Evolutionary conservation across 2,797 vertebrate species (phyloP).

Genomic region (Leptodactylus fallax): DNA sequence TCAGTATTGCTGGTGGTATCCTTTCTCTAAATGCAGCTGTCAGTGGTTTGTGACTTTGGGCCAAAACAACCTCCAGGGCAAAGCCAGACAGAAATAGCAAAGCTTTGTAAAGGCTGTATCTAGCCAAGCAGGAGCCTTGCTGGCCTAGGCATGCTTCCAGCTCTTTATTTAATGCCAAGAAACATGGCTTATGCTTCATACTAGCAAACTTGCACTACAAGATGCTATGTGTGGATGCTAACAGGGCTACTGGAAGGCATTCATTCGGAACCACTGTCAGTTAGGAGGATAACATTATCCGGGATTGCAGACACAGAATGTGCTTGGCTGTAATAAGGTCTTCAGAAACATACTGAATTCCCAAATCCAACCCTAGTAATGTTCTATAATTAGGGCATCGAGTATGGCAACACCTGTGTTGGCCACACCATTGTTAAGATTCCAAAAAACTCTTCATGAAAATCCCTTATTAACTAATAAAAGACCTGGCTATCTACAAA

Average conservation of each 20-base stretch:
- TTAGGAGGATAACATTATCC: background rate
- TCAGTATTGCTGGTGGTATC: background rate
- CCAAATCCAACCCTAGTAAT: background rate
- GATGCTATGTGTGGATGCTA: background rate
- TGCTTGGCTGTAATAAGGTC: background rate
- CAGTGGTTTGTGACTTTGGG: background rate
- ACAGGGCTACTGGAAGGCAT: background rate
- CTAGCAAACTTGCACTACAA: background rate
- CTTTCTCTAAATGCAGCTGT: slow-evolving; percentile 21
- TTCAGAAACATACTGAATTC: background rate
- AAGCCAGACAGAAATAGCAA: slow-evolving; percentile 43
- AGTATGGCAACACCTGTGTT: no score
- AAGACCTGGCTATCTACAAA: no score
- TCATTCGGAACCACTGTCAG: background rate
- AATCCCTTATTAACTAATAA: no score
- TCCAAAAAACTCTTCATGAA: no score
- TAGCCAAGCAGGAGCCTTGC: slow-evolving; percentile 41
- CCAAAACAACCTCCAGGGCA: slow-evolving; percentile 1
- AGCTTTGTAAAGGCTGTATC: slow-evolving; percentile 38
- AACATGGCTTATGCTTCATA: slow-evolving; percentile 20
- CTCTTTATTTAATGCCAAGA: slow-evolving; percentile 35
- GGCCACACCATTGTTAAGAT: background rate
- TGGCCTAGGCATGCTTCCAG: slow-evolving; percentile 37
- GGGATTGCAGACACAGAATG: background rate
- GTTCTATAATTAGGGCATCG: background rate